Conservation (phyloP, 2,797 vertebrate species). For the Melanotaenia pygmaea region DNA sequence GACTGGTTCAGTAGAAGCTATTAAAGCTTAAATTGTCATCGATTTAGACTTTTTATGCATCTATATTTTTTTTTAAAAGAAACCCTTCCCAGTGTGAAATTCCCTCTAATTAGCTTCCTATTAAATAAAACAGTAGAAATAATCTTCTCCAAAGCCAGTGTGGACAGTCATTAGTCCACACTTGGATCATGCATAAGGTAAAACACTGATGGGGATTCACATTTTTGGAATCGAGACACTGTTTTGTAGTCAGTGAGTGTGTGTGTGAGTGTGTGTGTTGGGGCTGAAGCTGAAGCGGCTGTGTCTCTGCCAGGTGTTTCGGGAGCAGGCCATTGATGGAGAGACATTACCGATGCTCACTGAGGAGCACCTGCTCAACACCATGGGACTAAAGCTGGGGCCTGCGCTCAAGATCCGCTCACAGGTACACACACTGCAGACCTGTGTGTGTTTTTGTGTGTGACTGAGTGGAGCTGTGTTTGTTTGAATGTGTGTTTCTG, state of each 20-base stretch:
- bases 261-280: slow-evolving; percentile 38
- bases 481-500: slow-evolving; percentile 54
- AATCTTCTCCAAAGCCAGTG: background rate
- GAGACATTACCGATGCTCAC: slow-evolving; percentile 96
- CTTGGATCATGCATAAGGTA: background rate
- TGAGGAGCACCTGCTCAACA: slow-evolving; percentile 95
- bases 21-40: background rate
- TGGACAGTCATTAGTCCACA: background rate
- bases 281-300: slow-evolving; percentile 79
- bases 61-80: background rate
- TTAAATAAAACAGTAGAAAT: background rate
- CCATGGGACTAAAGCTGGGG: slow-evolving; percentile 96
- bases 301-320: slow-evolving; percentile 90
- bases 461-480: slow-evolving; percentile 38
- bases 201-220: slow-evolving; percentile 13
- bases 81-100: background rate
- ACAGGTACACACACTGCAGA: slow-evolving; percentile 87
- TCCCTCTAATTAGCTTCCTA: slow-evolving; percentile 7
- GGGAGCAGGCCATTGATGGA: slow-evolving; percentile 96
- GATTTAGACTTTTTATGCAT: background rate
- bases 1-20: background rate
- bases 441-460: slow-evolving; percentile 54
- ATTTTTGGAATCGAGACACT: slow-evolving; percentile 35
- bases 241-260: slow-evolving; percentile 40
- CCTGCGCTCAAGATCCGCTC: slow-evolving; percentile 96